Percentiles rank a stretch among this genome's conserved stretches.
These are phyloP conservation scores for Drosophila testacea DNA, from an alignment of 2,888 invertebrate genomes.

Conservation along the genomic window DNA sequence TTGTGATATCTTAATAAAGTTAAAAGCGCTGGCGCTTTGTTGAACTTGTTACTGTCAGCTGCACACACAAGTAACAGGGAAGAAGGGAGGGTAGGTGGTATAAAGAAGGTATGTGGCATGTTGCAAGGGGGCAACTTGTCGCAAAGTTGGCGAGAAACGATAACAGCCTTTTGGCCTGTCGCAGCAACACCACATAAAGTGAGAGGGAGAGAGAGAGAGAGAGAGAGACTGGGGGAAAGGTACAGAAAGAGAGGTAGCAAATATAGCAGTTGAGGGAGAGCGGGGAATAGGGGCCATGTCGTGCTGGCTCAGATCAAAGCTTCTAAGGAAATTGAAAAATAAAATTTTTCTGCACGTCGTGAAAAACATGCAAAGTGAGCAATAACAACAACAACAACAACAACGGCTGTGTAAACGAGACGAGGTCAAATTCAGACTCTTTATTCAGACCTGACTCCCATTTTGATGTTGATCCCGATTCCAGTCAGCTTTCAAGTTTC, in stretches of 20 bases:
- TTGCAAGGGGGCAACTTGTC: constrained; percentile 32
- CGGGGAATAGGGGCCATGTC: constrained; percentile 9
- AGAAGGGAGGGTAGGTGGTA: background rate
- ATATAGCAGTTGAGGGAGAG: background rate
- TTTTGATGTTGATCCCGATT: constrained; percentile 10
- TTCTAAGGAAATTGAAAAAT: constrained; percentile 72
- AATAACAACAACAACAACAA: constrained; percentile 5
- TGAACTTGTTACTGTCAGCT: constrained; percentile 69
- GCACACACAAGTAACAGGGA: constrained; percentile 46
- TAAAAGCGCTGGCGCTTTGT: constrained; percentile 69
- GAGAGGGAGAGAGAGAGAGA: background rate
- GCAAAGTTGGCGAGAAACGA: constrained; percentile 44
- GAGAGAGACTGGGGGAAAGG: background rate
- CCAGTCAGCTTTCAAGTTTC: constrained; percentile 33
- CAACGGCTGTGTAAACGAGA: background rate
- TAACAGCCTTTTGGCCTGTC: constrained; percentile 34
- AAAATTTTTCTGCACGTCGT: constrained; percentile 49
- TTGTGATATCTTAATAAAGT: constrained; percentile 77
- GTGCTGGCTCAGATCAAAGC: constrained; percentile 65
- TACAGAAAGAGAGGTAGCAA: background rate
- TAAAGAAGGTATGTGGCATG: too few relatives aligned
- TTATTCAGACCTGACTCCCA: background rate
- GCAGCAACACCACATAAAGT: background rate
- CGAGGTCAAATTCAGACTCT: background rate
- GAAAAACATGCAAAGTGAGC: constrained; percentile 39